These are phyloP conservation scores for Delphinapterus leucas DNA, from an alignment of 2,113 vertebrate species.

Conservation along the genomic window DNA sequence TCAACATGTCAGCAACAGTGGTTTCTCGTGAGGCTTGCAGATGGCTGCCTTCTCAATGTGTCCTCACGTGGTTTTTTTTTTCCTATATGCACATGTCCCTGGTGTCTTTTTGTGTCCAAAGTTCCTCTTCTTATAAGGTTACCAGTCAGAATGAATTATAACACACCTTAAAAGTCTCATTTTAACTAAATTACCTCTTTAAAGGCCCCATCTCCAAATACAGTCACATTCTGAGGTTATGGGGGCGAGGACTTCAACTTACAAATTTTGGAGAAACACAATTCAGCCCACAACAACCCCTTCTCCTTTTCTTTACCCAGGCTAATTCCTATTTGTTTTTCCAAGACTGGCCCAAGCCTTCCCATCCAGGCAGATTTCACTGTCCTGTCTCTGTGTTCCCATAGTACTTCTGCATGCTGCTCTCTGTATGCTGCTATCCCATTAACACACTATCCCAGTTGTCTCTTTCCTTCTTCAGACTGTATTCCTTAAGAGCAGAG, in stretches of 20 bases:
- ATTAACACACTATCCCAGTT: neutral
- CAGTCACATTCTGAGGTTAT: neutral
- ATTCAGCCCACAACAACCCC: neutral
- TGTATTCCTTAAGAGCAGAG: neutral
- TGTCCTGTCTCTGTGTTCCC: neutral
- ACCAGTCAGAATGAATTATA: neutral
- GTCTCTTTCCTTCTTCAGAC: neutral
- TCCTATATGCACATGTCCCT: neutral
- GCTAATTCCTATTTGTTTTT: neutral
- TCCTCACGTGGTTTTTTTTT: neutral
- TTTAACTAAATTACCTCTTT: neutral
- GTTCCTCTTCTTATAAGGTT: neutral
- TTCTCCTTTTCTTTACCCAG: neutral
- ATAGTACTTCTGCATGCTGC: neutral
- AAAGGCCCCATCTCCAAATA: neutral
- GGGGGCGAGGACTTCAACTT: neutral
- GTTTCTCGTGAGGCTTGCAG: neutral
- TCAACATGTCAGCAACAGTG: neutral
- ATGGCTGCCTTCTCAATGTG: neutral
- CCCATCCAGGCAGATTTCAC: neutral
- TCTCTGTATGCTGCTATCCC: neutral
- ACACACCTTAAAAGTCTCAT: neutral
- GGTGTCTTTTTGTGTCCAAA: neutral
- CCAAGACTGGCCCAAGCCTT: neutral
- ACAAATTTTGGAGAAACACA: neutral